Evolutionary conservation across 2,797 vertebrate genomes (phyloP).

Genomic region (Leontopithecus rosalia): DNA sequence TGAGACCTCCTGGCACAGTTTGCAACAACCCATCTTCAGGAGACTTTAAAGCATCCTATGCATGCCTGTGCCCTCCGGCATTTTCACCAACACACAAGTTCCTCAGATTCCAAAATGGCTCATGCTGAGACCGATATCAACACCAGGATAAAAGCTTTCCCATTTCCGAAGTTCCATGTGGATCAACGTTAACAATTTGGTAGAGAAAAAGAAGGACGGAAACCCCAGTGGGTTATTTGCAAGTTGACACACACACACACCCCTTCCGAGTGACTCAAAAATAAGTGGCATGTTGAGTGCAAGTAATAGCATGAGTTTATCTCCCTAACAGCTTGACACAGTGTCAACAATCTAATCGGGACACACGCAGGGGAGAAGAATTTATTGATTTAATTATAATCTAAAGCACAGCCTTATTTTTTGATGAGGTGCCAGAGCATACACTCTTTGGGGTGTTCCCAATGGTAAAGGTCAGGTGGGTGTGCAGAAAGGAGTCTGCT

Average conservation of each 20-base stretch:
- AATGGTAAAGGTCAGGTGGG: constrained; percentile 16
- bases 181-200: neutral
- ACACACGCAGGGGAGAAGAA: constrained; percentile 32
- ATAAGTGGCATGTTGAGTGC: neutral
- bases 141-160: neutral
- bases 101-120: neutral
- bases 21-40: neutral
- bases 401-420: constrained; percentile 60
- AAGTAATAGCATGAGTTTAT: neutral
- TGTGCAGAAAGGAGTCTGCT: neutral
- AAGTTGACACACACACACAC: neutral
- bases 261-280: neutral
- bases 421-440: constrained; percentile 51
- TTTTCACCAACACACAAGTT: neutral
- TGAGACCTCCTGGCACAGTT: neutral
- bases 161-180: neutral
- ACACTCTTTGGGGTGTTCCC: constrained; percentile 28
- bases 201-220: neutral
- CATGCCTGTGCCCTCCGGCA: neutral
- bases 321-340: constrained; percentile 68
- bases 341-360: constrained; percentile 73
- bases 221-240: neutral
- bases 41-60: neutral
- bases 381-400: constrained; percentile 80
- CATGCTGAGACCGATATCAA: neutral